Evolutionary conservation across 2,888 invertebrate species (phyloP), one percentile per base, ranked within the genome.

Genomic region (Eilema sororculum): DNA sequence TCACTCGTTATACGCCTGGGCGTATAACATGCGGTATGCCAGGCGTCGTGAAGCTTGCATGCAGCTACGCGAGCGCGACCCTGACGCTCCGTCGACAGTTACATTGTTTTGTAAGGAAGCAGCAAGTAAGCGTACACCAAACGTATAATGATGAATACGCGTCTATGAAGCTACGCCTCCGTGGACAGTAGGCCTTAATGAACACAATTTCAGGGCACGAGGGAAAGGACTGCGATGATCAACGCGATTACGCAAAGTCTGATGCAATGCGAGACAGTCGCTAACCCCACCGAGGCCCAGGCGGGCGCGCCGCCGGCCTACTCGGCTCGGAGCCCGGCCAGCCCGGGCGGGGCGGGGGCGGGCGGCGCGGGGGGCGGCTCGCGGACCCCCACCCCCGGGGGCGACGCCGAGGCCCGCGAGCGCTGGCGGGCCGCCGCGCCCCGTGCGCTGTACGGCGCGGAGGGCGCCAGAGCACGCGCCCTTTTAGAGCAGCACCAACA

Each of bases 181-280:
- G n/a, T n/a, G n/a, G 28, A 28, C 28, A 28, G n/a, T 28, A 4
- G 28, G 28, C 28, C 28, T 28, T n/a, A 13, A 12, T 16, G 30
- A 22, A 58, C 13, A 22, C 28, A 24, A 66, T 67, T 65, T 16
- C 64, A 71, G 71, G 71, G 71, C 69, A 91, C 96, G 84, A 89
- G 86, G 69, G 89, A 90, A 72, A 97, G 97, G 88, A 96, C 97
- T 92, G 93, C 91, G 13, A 98, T 98, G 75, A 99, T 99, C 77
- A 98, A 97, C 87, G 98, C 97, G 63, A 99, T 99, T 86, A 98
- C 98, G 87, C 97, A 98, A 89, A 98, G 98, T 84, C 95, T 99
- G 86, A 99, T 99, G 98, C 97, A 97, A 84, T 97, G 96, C 86
- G 98, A 98, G 91, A 96, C 96, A 73, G 96, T 95, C 96, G 96